Evolutionary conservation across 2,888 invertebrate genomes (phyloP), one percentile per base, ranked within the genome.

Genomic region (Diaperis boleti): DNA sequence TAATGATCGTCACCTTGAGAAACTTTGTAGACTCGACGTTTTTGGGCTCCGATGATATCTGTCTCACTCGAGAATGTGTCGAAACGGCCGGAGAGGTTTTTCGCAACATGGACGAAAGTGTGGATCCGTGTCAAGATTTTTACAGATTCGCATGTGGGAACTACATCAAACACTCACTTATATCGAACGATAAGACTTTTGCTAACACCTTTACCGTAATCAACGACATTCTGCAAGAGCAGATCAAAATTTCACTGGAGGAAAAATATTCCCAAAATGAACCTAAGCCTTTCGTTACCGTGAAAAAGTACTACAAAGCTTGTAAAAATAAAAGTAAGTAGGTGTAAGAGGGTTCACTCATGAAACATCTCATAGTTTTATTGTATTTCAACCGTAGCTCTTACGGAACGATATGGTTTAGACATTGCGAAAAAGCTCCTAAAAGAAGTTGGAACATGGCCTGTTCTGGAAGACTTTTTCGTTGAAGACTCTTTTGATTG

Each of bases 401-500:
- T 89, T 14, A 95, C 96, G 72, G 95, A 96, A 77, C 83, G 86
- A 1, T 86, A 90, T 47, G 96, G 94, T 0, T 80, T 92, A 37
- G 81, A 83, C 1, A 95, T 95, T 0, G 85, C 96, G 29, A 81
- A 87, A 55, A 83, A 85, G 0, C 89, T 95, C 76, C 81, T 96
- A 49, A 84, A 85, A 26, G 83, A 86, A 8, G 84, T 97, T 11
- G 96, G 97, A 0, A 96, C 96, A 2, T 98, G 96, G 96, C 97
- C 98, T 0, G 90, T 94, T 11, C 82, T 96, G 17, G 90, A 91
- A 66, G 81, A 80, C 1, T 71, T 72, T 41, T 59, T 64, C 1
- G 82, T 81, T 79, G 72, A 77, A 44, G 67, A 68, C 3, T 14
- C n/a, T 1, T 70, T 64, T 44, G 42, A 64, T 15, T 72, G 72